These are phyloP conservation scores for Rhagophthalmus giganteus DNA, from an alignment of 2,888 invertebrate species.

Conservation along the genomic window DNA sequence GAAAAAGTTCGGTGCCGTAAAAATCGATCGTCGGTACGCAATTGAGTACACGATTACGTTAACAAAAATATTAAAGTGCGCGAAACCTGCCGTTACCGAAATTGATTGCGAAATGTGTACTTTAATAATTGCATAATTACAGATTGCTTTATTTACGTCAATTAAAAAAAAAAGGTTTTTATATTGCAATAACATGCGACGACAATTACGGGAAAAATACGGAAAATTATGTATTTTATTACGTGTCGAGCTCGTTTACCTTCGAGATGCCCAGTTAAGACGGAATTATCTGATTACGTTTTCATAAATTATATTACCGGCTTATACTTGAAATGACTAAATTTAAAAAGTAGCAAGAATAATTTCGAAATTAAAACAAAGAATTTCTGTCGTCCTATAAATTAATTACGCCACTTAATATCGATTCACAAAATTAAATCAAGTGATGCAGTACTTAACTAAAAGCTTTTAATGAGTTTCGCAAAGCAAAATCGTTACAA, in stretches of 20 bases:
- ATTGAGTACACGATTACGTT: not conserved
- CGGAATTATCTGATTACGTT: no score
- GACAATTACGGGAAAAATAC: not conserved
- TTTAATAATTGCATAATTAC: not conserved
- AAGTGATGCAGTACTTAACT: not conserved
- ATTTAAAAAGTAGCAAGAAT: no score
- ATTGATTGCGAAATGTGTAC: conserved; percentile 1
- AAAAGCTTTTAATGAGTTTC: not conserved
- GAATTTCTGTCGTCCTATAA: no score
- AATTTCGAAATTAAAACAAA: no score
- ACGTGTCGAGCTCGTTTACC: no score
- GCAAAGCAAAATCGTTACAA: not conserved
- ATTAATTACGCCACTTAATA: not conserved
- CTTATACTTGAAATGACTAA: no score
- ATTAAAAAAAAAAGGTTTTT: conserved; percentile 1
- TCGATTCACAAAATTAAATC: not conserved
- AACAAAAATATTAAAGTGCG: not conserved
- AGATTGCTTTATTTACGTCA: conserved; percentile 1
- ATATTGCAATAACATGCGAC: not conserved
- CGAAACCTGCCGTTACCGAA: not conserved
- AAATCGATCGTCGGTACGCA: not conserved
- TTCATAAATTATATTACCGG: no score
- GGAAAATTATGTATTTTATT: no score
- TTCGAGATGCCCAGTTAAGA: no score
- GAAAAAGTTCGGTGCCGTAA: not conserved